phyloP scores from a whole-genome alignment of 1,140 invertebrate species.

The Laodelphax striatellus region DNA sequence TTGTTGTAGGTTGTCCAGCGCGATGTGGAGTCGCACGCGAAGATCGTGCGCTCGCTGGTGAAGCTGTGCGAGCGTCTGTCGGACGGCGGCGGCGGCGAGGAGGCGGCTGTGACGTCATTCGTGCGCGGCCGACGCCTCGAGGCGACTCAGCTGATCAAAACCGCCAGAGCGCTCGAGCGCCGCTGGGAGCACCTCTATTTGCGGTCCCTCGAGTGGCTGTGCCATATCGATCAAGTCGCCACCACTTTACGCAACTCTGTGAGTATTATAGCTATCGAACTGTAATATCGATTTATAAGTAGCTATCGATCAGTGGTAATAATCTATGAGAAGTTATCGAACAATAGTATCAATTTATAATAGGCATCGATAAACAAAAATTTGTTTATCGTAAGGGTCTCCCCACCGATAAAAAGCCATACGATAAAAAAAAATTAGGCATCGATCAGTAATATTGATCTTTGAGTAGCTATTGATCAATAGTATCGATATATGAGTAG shows the following conservation, averaged over 20 bases:
- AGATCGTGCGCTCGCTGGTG: conserved; percentile 66
- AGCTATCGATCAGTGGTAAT: too few relatives aligned
- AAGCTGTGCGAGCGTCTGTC: conserved; percentile 44
- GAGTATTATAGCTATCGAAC: neutral
- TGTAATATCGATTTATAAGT: too few relatives aligned
- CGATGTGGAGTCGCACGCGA: conserved; percentile 73
- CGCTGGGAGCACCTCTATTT: conserved; percentile 82
- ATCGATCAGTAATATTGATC: too few relatives aligned
- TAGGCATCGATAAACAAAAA: too few relatives aligned
- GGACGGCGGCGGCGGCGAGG: conserved; percentile 5
- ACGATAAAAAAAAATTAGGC: too few relatives aligned
- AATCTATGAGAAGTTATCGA: too few relatives aligned
- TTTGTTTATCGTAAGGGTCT: too few relatives aligned
- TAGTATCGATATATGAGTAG: too few relatives aligned
- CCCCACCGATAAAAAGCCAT: too few relatives aligned
- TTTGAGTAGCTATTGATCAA: too few relatives aligned
- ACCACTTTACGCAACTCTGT: neutral
- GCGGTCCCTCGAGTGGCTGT: conserved; percentile 79
- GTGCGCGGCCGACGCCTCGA: conserved; percentile 9
- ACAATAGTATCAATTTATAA: too few relatives aligned
- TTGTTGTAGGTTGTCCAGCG: conserved; percentile 58
- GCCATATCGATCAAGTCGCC: conserved; percentile 50
- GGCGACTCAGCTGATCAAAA: conserved; percentile 17
- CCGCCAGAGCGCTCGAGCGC: conserved; percentile 52
- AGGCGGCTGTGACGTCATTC: conserved; percentile 3